Base-by-base conservation (phyloP, 2,888 invertebrate species). In the Electrophaes corylata region DNA sequence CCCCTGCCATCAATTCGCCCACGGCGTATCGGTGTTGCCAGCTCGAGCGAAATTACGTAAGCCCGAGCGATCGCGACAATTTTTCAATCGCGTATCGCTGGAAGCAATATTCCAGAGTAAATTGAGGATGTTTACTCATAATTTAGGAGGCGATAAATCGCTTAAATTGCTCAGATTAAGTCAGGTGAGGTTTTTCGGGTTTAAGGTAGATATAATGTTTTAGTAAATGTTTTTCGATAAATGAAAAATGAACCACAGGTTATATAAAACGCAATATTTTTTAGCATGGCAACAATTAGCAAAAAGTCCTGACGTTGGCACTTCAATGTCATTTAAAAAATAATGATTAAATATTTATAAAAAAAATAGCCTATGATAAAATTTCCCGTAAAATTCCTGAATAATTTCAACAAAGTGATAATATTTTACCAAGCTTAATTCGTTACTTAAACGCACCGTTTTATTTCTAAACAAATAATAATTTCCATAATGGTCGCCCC, bases 51-150 rank as follows among this genome's bases (percentile, higher is more conserved):
- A 84, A 88, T 89, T 83, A 84, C 85, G 78, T 82, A 81, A 84
- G 79, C 81, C 63, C 71, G 63, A 57, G 48, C 69, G 69, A 71
- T 68, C 73, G 81, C 75, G 72, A 86, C 87, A 83, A 89, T 89
- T 88, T 90, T 90, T 90, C 90, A 88, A 90, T 88, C 83, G 79
- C 66, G 64, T 69, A 79, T 77, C 78, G 86, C 89, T 82, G 62
- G 57, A 61, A 81, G 88, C 85, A 77, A 76, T 74, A 70, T 76
- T 74, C 71, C 68, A 72, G 72, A 66, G 71, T 72, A 81, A 83
- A 86, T 83, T 82, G 80, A 73, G 69, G 71, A 78, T 81, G 78
- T 81, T 86, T 82, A 83, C 75, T 74, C 76, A 80, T 82, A 76
- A 83, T 84, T 82, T 78, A 74, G 64, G 57, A 71, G 68, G 72